phyloP scores from a whole-genome alignment of 2,888 invertebrate genomes.

The Galeopsomyia nigrocyanea region DNA sequence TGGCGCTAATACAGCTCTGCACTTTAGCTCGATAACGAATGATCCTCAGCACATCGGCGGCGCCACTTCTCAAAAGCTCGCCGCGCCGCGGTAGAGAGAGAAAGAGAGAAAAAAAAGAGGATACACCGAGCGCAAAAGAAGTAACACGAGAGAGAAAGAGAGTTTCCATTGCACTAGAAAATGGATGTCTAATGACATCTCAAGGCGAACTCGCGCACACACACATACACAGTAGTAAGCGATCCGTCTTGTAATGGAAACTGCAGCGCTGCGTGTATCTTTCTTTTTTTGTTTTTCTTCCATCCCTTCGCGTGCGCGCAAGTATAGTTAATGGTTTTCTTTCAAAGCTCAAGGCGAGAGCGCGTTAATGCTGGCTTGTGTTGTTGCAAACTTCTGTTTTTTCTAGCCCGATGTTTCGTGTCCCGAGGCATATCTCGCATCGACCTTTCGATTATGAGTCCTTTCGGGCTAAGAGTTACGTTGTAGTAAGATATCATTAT shows the following conservation, averaged over 20 bases:
- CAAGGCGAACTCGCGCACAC: conserved; percentile 10
- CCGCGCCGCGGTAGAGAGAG: not conserved
- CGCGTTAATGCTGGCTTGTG: no score
- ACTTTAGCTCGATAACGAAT: conserved; percentile 16
- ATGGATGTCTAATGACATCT: conserved; percentile 47
- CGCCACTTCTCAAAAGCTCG: not conserved
- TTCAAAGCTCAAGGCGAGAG: no score
- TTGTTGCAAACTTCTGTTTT: not conserved
- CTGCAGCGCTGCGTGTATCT: conserved; percentile 35
- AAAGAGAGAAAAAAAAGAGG: not conserved
- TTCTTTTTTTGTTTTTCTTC: conserved; percentile 49
- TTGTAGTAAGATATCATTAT: no score
- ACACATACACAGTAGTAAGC: conserved; percentile 23
- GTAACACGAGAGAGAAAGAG: not conserved
- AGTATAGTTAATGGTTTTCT: conserved; percentile 60
- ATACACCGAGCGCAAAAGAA: not conserved
- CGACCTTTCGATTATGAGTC: no score
- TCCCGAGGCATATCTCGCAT: no score
- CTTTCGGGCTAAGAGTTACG: no score
- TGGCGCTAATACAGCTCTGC: conserved; percentile 6
- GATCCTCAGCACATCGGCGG: not conserved
- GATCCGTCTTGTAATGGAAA: conserved; percentile 47
- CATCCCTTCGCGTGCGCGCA: conserved; percentile 53
- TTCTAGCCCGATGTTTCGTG: conserved; percentile 17
- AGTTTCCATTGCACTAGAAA: conserved; percentile 34